These are phyloP conservation scores for Apodemia mormo DNA, from an alignment of 2,888 invertebrate species.

Conservation along the genomic window DNA sequence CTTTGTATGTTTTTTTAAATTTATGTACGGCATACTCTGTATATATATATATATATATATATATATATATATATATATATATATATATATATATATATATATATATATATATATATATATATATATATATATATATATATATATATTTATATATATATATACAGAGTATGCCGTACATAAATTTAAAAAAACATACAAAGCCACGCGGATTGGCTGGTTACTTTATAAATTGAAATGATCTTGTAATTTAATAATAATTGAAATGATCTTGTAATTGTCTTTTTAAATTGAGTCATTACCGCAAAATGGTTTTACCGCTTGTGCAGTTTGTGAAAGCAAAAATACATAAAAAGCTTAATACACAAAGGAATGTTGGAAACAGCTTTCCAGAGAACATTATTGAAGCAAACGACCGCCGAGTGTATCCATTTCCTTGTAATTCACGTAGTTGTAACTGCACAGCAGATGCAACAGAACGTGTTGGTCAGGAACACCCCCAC, in stretches of 20 bases:
- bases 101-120: too few relatives aligned
- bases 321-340: neutral
- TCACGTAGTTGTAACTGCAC: conserved; percentile 24
- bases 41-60: too few relatives aligned
- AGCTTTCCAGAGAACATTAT: conserved; percentile 12
- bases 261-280: neutral
- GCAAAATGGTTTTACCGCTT: neutral
- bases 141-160: too few relatives aligned
- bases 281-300: neutral
- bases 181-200: too few relatives aligned
- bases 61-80: too few relatives aligned
- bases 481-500: conserved; percentile 14
- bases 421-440: conserved; percentile 23
- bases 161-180: too few relatives aligned
- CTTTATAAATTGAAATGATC: too few relatives aligned
- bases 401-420: conserved; percentile 14
- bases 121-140: too few relatives aligned
- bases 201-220: too few relatives aligned
- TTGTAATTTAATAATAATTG: neutral
- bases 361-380: conserved; percentile 10
- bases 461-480: conserved; percentile 24
- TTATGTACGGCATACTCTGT: too few relatives aligned
- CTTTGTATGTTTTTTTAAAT: too few relatives aligned
- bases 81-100: too few relatives aligned
- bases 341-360: conserved; percentile 4